Base-by-base conservation (phyloP, 2,797 vertebrate species). In the Choloepus didactylus region DNA sequence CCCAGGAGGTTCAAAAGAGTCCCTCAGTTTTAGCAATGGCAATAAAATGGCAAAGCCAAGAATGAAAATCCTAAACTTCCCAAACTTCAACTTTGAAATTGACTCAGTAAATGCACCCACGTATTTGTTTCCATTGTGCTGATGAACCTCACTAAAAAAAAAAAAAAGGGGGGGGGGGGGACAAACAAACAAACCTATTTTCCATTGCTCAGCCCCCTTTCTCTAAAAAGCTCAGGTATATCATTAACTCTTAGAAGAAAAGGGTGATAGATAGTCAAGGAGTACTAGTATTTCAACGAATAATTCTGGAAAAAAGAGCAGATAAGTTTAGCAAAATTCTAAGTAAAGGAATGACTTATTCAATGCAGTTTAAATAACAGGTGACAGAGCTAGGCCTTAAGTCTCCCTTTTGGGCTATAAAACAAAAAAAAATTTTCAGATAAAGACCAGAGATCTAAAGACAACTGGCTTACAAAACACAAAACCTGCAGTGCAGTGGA, bases 11-110 rank as follows among this genome's bases (percentile, higher is more conserved):
- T 79, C 64, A 95, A 88, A 64, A 29, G 72, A 96, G 46, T 69
- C 66, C 41, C 9, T 56, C 41, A 35, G 31, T 72, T 89, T 92
- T 49, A 95, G 73, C 31, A 76, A 56, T 23, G 27, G 35, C 59
- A 41, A 75, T 38, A 73, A 95, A 91, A 85, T 18, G 49, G 67
- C 81, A 96, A 93, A 92, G n/a, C 23, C 70, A 91, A 92, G 27
- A 93, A 87, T 66, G 35, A 92, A 92, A 94, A 90, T 29, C 9
- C 81, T 70, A 70, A 77, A 54, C 54, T 77, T 77, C 31, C 75
- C 31, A 69, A 84, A 59, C 11, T 14, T 80, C 72, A 80, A 76
- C 31, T 49, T 35, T 84, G 38, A 66, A 83, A 83, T 27, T 38
- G 12, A 38, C 35, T 86, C 85, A 81, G 46, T 89, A 89, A 72